phyloP scores from a whole-genome alignment of 2,797 vertebrate genomes.

The Vultur gryphus region DNA sequence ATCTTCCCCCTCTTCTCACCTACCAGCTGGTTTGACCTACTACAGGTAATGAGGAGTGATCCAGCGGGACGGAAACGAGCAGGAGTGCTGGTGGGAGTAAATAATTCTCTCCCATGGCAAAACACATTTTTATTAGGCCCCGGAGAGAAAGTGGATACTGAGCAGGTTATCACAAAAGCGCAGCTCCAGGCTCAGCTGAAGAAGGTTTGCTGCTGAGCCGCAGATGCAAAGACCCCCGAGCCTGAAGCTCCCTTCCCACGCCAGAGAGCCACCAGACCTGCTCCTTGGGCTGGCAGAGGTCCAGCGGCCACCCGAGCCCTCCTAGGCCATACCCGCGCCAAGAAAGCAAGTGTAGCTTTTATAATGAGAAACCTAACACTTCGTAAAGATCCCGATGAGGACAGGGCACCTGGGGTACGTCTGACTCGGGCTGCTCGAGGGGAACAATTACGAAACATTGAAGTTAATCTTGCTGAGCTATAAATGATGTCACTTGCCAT shows the following conservation, averaged over 20 bases:
- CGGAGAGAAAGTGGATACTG: fast-evolving
- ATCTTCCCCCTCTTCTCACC: background rate
- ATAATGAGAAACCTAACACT: fast-evolving
- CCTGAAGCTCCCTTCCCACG: background rate
- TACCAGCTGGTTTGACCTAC: background rate
- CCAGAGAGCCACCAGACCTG: background rate
- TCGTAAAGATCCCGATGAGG: background rate
- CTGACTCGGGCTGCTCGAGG: background rate
- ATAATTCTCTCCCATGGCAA: background rate
- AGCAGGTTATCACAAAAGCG: background rate
- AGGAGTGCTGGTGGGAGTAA: background rate
- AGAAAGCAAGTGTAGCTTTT: background rate
- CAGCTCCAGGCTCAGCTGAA: background rate
- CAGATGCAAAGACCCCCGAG: background rate
- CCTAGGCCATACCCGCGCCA: fast-evolving
- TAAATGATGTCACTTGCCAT: background rate
- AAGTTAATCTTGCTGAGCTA: background rate
- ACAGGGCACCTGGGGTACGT: fast-evolving
- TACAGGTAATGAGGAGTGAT: fast-evolving
- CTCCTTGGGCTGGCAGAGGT: background rate
- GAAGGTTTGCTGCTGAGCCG: background rate
- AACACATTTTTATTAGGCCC: fast-evolving
- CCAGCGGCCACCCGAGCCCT: background rate
- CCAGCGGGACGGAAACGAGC: background rate
- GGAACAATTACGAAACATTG: background rate